Conservation (phyloP, 2,888 invertebrate genomes). For the Apodemia hepburni region DNA sequence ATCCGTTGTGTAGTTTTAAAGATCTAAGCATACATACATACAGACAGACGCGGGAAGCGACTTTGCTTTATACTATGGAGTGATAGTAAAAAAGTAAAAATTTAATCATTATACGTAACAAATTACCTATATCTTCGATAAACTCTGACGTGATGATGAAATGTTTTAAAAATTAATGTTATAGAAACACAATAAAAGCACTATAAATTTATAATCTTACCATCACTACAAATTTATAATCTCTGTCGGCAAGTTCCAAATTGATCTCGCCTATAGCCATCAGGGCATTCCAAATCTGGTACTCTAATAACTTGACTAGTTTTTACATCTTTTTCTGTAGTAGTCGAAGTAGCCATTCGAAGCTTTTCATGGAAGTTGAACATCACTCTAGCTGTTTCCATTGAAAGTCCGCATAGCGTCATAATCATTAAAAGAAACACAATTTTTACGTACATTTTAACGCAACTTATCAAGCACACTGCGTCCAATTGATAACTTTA, state of each 20-base stretch:
- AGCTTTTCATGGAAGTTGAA: conserved; percentile 53
- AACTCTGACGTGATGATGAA: too few relatives aligned
- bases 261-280: conserved; percentile 47
- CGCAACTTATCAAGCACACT: conserved; percentile 43
- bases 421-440: conserved; percentile 41
- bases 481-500: conserved; percentile 35
- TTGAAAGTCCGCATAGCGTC: conserved; percentile 35
- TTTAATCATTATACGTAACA: too few relatives aligned
- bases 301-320: conserved; percentile 55
- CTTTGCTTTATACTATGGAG: too few relatives aligned
- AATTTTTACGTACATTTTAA: conserved; percentile 54
- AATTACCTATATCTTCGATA: too few relatives aligned
- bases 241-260: conserved; percentile 47
- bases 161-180: too few relatives aligned
- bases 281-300: conserved; percentile 48
- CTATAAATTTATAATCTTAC: not conserved
- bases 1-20: too few relatives aligned
- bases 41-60: too few relatives aligned
- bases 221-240: conserved; percentile 42
- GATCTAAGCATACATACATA: too few relatives aligned
- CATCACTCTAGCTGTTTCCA: conserved; percentile 36
- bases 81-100: too few relatives aligned
- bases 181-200: not conserved
- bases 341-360: conserved; percentile 37
- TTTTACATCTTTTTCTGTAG: conserved; percentile 35